These are phyloP conservation scores for Centropus unirufus DNA, from an alignment of 2,113 vertebrate species.

Conservation along the genomic window DNA sequence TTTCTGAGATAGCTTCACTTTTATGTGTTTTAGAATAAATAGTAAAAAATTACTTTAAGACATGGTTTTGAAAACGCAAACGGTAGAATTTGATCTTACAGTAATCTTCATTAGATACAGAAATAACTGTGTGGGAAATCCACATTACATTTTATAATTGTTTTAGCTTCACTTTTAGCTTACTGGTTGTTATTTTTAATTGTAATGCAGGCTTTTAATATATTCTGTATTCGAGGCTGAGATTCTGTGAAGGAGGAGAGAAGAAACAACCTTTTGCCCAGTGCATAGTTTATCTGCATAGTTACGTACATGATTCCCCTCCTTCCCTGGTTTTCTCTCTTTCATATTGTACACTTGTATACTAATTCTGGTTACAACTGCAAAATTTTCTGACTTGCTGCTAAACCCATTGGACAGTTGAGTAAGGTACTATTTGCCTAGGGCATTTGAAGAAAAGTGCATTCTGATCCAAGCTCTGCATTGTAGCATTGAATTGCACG, in stretches of 20 bases:
- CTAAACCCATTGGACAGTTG: slow-evolving; percentile 24
- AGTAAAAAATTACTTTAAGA: not conserved
- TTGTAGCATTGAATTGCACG: slow-evolving; percentile 43
- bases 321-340: not conserved
- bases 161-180: not conserved
- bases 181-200: not conserved
- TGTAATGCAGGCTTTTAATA: not conserved
- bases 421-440: slow-evolving; percentile 18
- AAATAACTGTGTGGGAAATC: not conserved
- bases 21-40: not conserved
- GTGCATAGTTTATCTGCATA: not conserved
- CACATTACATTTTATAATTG: not conserved
- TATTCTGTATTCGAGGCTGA: not conserved
- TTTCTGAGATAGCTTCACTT: not conserved
- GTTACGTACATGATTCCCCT: not conserved
- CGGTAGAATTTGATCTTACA: not conserved
- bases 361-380: not conserved
- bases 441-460: slow-evolving; percentile 17
- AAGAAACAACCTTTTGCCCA: not conserved
- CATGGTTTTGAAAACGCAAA: not conserved
- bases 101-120: not conserved
- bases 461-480: slow-evolving; percentile 27
- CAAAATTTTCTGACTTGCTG: not conserved
- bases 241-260: not conserved
- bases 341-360: not conserved